These are phyloP conservation scores for Beris chalybata DNA, from an alignment of 2,888 invertebrate genomes.

Conservation along the genomic window DNA sequence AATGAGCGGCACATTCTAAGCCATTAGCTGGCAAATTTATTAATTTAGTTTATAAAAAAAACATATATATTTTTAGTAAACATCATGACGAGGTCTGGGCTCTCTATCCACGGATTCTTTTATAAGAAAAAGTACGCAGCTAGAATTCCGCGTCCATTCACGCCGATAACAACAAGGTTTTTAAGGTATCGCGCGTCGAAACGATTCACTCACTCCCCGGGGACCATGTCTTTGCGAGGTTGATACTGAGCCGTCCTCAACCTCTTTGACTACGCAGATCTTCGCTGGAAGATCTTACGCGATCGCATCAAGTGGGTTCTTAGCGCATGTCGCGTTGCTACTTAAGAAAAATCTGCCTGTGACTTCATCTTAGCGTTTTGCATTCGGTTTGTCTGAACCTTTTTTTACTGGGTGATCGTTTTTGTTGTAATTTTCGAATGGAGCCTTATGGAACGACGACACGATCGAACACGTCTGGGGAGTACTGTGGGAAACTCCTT, in stretches of 20 bases:
- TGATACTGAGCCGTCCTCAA: background rate
- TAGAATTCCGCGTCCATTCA: too few relatives aligned
- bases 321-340: too few relatives aligned
- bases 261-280: background rate
- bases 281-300: too few relatives aligned
- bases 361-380: constrained; percentile 9
- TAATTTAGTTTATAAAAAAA: background rate
- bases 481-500: constrained; percentile 31
- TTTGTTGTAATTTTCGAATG: constrained; percentile 14
- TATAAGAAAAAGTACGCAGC: too few relatives aligned
- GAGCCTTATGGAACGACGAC: constrained; percentile 23
- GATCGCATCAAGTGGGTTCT: background rate
- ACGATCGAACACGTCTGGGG: constrained; percentile 33
- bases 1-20: constrained; percentile 10
- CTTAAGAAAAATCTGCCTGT: constrained; percentile 7
- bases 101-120: too few relatives aligned
- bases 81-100: too few relatives aligned
- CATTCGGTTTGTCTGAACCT: constrained; percentile 13
- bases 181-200: too few relatives aligned
- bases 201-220: too few relatives aligned
- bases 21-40: constrained; percentile 20
- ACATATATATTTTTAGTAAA: too few relatives aligned
- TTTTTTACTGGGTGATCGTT: constrained; percentile 3
- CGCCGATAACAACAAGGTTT: too few relatives aligned
- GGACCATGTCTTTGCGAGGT: too few relatives aligned